Base-by-base conservation (phyloP, 2,113 vertebrate genomes). In the Dicaeum eximium region DNA sequence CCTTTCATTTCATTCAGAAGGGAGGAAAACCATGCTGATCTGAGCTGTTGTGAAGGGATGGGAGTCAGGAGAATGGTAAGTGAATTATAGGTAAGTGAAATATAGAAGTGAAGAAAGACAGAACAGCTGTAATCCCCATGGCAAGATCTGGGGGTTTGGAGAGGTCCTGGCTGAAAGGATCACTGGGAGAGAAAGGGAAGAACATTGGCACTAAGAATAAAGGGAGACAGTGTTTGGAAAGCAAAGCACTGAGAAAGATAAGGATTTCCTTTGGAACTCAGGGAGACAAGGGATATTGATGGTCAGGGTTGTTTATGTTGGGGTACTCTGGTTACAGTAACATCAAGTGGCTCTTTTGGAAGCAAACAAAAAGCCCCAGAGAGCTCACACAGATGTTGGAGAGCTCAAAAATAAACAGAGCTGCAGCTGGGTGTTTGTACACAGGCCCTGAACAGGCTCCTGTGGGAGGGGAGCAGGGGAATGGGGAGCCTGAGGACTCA, bases 201-300 rank as follows among this genome's bases (percentile, higher is more conserved):
- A 75, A 7, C 42, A 47, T 24, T 94, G 92, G 92, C 92, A 89
- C 44, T 2, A 22, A 86, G 92, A 94, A 94, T 56, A 91, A 96
- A 94, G 80, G 62, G 30, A 86, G 42, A 23, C 19, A 78, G 25
- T 56, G 58, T 91, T 86, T 92, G 71, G 53, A 86, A 75, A 92
- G 61, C 57, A 82, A 33, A 88, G 57, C 28, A 9, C 71, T 42
- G 71, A 27, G 48, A 25, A 47, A 92, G 95, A 91, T 91, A 92
- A 95, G 75, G 31, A 27, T 88, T 67, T 65, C 14, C 40, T 88
- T 80, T 91, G 71, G 57, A 75, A 60, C 51, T 31, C 58, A 14
- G 38, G 70, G 40, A 75, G 53, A 58, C 28, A 64, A 69, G 66
- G 30, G n/a, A 62, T 86, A 88, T 51, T 69, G 87, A 80, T 86